These are phyloP conservation scores for Hydrotaea diabolus DNA, from an alignment of 2,888 invertebrate genomes.

Conservation along the genomic window DNA sequence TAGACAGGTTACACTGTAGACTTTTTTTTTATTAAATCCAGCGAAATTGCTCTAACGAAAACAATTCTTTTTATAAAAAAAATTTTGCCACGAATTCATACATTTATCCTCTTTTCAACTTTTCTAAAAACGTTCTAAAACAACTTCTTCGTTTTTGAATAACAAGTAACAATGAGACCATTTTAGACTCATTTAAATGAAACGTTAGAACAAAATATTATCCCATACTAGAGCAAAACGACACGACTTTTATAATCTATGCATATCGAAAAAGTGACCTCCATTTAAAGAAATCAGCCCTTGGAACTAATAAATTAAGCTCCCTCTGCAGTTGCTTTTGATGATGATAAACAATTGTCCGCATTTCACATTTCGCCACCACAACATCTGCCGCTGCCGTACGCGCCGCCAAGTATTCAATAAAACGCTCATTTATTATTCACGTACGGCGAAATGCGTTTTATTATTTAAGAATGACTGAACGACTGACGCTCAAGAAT, in stretches of 20 bases:
- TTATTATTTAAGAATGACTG: slow-evolving; percentile 24
- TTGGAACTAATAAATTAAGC: slow-evolving; percentile 17
- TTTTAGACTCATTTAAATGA: too few species aligned
- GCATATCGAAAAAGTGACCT: not conserved
- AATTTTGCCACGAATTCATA: too few species aligned
- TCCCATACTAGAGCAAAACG: not conserved
- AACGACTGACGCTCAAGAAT: slow-evolving; percentile 19
- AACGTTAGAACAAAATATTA: not conserved
- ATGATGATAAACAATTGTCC: slow-evolving; percentile 22
- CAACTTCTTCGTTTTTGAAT: too few species aligned
- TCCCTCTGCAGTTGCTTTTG: not conserved
- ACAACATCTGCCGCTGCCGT: not conserved
- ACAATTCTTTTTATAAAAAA: too few species aligned
- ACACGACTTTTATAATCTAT: not conserved
- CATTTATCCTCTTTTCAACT: too few species aligned
- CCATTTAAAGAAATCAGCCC: not conserved
- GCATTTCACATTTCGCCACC: slow-evolving; percentile 29
- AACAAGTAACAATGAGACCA: too few species aligned
- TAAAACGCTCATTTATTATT: slow-evolving; percentile 44
- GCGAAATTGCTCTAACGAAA: too few species aligned
- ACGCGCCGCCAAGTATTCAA: slow-evolving; percentile 6
- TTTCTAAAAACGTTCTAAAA: too few species aligned
- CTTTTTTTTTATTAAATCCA: too few species aligned
- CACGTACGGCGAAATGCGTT: slow-evolving; percentile 39
- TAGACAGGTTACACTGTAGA: too few species aligned